A percentile compares a stretch with the other conserved stretches of the same genome.
Evolutionary conservation across 1,140 invertebrate genomes (phyloP).

Genomic region (Heliconius hermathena): DNA sequence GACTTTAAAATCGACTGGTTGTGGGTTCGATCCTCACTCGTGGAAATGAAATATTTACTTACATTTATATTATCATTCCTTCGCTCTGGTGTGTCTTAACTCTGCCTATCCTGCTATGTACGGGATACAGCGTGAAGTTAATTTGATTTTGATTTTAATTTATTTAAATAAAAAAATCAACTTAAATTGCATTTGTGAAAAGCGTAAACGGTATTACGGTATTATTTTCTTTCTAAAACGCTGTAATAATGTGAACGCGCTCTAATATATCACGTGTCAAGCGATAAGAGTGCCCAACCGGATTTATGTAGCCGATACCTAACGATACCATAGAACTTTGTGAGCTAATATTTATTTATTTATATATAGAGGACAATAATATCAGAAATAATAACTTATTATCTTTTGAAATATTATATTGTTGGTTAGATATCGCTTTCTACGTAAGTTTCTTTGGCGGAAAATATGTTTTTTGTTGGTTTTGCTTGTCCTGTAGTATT

Average conservation of each 20-base stretch:
- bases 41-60: too few relatives aligned
- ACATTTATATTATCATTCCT: too few relatives aligned
- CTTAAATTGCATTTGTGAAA: conserved; percentile 2
- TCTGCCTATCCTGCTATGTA: too few relatives aligned
- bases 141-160: too few relatives aligned
- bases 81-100: too few relatives aligned
- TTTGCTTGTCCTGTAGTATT: background rate
- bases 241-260: conserved; percentile 42
- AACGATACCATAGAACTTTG: conserved; percentile 34
- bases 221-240: conserved; percentile 40
- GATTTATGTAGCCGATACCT: conserved; percentile 61
- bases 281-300: conserved; percentile 52
- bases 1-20: too few relatives aligned
- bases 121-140: too few relatives aligned
- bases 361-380: background rate
- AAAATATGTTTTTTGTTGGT: background rate
- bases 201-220: conserved; percentile 40
- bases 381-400: background rate
- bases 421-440: background rate
- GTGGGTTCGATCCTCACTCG: too few relatives aligned
- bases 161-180: background rate
- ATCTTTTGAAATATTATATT: background rate
- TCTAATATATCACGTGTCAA: conserved; percentile 52
- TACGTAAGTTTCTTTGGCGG: background rate
- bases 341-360: conserved; percentile 31